Evolutionary conservation across 2,797 vertebrate genomes (phyloP), one percentile per base, ranked within the genome.

Genomic region (Nyctibius grandis): DNA sequence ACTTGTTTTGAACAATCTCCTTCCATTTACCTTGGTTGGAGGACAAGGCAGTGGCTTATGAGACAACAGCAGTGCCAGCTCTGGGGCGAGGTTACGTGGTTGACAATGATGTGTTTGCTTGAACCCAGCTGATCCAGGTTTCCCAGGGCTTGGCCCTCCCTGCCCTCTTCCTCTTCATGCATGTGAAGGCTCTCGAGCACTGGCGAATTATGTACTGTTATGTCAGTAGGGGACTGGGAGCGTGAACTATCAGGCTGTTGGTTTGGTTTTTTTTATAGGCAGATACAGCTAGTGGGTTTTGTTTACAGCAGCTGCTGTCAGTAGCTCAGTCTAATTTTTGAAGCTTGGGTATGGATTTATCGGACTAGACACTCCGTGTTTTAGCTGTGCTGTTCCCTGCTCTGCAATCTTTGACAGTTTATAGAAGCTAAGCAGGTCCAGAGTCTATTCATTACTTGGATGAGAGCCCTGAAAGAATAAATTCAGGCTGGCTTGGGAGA

Each of bases 261-360:
- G 13, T 36, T 45, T 21, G 53, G 47, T 38, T 34, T 29, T 31
- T 63, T 59, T 15, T 16, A 9, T 34, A 87, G 65, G 53, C 79
- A 90, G 53, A 60, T 89, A 50, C 57, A 92, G 40, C 40, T 88
- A 57, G 64, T 91, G 78, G 54, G 31, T 61, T 94, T 93, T 89
- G 72, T 93, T 90, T 89, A 87, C 57, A 54, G 75, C 83, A 91
- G 80, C 83, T 89, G 57, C 85, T 79, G 50, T 93, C 82, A 57
- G 63, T 59, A 91, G 15, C 54, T 92, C 76, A 82, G 69, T 84
- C 69, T 94, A 68, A 69, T 85, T 89, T 95, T 88, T 89, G 73
- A 91, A 83, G 54, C 50, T 82, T 48, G 36, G 12, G 12, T 88
- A 88, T 95, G 57, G 88, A 92, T 96, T 95, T 97, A 91, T 89